Base-by-base conservation (phyloP, 2,888 invertebrate genomes). In the Eremobia ochroleuca region DNA sequence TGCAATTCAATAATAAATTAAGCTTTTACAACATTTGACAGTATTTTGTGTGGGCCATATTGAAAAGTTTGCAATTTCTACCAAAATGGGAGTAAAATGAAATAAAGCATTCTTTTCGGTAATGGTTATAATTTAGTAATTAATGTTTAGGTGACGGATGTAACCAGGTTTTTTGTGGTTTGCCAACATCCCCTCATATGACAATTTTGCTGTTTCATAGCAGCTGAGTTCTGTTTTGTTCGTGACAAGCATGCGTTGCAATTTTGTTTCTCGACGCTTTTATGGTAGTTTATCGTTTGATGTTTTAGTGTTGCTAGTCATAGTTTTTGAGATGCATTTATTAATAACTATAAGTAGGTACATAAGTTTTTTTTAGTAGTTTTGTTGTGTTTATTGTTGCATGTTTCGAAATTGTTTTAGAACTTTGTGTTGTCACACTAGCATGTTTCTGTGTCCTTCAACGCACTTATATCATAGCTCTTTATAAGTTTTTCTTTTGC, bases 381-480 rank as follows among this genome's bases (percentile, higher is more conserved):
- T 83, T 70, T 73, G 69, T 65, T 37, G 77, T 85, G 84, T 87
- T 88, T 88, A 81, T 89, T 86, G 88, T 85, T 87, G 91, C 92
- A 92, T 91, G 90, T 58, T 58, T 83, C 75, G 68, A 59, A 73
- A 58, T 52, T 75, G 61, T 82, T 73, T 73, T 70, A 76, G 84
- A 81, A 77, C 81, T 84, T 90, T 92, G 90, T 92, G 90, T 92
- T 91, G 85, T 90, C 89, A 89, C 90, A 85, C 79, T 70, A 88
- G 96, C 95, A 96, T 95, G 96, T 87, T 92, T 94, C 94, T 93
- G 82, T 95, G 96, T 95, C 96, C 96, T 96, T 95, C 94, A 93
- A 92, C 94, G 96, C 96, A 96, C 96, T 93, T 92, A 96, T 94
- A 94, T 96, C 96, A 96, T 96, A 96, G 92, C 69, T 82, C 75